Evolutionary conservation across 2,113 vertebrate genomes (phyloP), one percentile per base, ranked within the genome.

Genomic region (Hypomesus transpacificus): DNA sequence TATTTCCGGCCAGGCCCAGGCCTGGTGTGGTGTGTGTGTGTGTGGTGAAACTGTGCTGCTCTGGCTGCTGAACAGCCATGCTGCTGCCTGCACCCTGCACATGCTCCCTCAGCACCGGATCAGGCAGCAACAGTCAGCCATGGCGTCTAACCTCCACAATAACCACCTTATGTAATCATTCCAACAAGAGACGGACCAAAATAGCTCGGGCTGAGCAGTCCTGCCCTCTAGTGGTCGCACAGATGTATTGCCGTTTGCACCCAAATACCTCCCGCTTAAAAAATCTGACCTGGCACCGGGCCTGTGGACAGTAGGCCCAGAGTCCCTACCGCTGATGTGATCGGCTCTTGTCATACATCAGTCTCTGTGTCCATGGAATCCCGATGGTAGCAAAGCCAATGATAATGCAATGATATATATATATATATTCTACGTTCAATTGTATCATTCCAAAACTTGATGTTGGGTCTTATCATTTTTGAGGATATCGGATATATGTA

Each of bases 111-210:
- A 60, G 75, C 81, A 76, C 82, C 80, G 80, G 85, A 83, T 81
- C 82, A 75, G 53, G 82, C 2, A 51, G 83, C 83, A 80, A 75
- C 85, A 81, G 81, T 77, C 81, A 83, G 82, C 71, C 60, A 46
- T 7, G 7, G 39, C 39, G 73, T 63, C 81, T 77, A 86, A 86
- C 86, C 86, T 87, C 85, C 87, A 87, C 85, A 85, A 80, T 80
- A 84, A 80, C 80, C n/a, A 50, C 66, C 66, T 87, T 82, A 89
- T 90, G 83, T 85, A 90, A 91, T 88, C 84, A 78, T 85, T 83
- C 83, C 86, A 81, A 80, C 74, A 84, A 83, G 86, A 86, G 84
- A 86, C 79, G 76, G 80, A 87, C 87, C 74, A 82, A 89, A 90
- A 89, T 89, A 90, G 85, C 77, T 80, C 84, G 81, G 83, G 82